Conservation (phyloP, 2,888 invertebrate species). For the Charanyca ferruginea region DNA sequence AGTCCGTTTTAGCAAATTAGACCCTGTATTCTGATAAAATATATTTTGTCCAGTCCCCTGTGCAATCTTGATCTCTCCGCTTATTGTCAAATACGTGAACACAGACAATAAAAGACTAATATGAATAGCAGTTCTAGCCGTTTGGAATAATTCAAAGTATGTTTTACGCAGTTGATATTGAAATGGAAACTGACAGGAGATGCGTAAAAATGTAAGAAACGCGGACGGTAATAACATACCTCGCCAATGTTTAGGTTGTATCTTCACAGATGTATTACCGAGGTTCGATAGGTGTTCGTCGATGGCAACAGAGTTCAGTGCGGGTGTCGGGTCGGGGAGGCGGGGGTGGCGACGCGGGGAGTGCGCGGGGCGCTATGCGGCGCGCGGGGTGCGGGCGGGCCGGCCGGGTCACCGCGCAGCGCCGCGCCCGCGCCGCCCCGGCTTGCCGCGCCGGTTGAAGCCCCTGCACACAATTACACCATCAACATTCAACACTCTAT, state of each 20-base stretch:
- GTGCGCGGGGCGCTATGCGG: constrained; percentile 63
- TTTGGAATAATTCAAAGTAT: background rate
- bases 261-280: constrained; percentile 38
- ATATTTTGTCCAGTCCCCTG: constrained; percentile 24
- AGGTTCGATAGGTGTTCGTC: background rate
- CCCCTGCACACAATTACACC: constrained; percentile 71
- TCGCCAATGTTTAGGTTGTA: background rate
- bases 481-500: too few relatives aligned
- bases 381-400: constrained; percentile 61
- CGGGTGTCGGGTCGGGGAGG: background rate
- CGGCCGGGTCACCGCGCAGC: constrained; percentile 75
- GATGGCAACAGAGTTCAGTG: constrained; percentile 42
- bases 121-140: constrained; percentile 5
- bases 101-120: constrained; percentile 23
- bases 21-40: constrained; percentile 60
- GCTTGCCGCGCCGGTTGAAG: constrained; percentile 87
- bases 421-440: constrained; percentile 84
- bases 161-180: background rate
- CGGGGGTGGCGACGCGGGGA: background rate
- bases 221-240: constrained; percentile 28
- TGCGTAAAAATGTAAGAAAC: constrained; percentile 30
- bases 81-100: constrained; percentile 17
- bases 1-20: constrained; percentile 63
- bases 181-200: constrained; percentile 21
- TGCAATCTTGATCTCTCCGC: constrained; percentile 13